Percentiles rank a stretch among this genome's conserved stretches.
Conservation (phyloP, 2,113 vertebrate species). For the Cichladusa arquata region DNA sequence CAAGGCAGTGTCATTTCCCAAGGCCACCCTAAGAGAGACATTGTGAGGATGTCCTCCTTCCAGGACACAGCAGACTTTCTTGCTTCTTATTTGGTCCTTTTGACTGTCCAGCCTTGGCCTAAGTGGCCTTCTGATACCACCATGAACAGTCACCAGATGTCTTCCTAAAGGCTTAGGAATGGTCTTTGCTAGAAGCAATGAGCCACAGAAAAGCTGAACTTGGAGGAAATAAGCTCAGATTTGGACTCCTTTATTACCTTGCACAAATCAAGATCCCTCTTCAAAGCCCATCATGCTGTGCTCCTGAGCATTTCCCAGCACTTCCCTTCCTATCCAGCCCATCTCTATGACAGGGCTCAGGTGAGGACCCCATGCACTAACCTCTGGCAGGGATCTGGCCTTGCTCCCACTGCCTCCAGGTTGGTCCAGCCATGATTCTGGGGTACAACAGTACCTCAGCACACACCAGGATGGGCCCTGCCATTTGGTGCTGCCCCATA, state of each 20-base stretch:
- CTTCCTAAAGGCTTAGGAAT: background rate
- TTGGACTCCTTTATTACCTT: background rate
- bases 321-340: background rate
- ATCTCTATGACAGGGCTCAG: background rate
- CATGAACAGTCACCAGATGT: background rate
- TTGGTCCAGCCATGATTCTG: background rate
- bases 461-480: background rate
- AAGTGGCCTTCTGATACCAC: background rate
- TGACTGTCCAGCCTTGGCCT: background rate
- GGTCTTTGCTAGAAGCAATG: background rate
- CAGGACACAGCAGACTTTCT: background rate
- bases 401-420: background rate
- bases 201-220: background rate
- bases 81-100: background rate
- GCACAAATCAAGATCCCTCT: background rate
- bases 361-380: background rate
- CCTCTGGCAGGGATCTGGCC: background rate
- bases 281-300: background rate
- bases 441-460: background rate
- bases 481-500: background rate
- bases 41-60: background rate
- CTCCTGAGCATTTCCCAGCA: background rate
- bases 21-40: background rate
- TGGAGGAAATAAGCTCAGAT: background rate
- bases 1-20: background rate